A percentile compares a stretch with the other conserved stretches of the same genome.
These are phyloP conservation scores for Lepidurus packardi DNA, from an alignment of 1,140 invertebrate genomes.

Conservation along the genomic window DNA sequence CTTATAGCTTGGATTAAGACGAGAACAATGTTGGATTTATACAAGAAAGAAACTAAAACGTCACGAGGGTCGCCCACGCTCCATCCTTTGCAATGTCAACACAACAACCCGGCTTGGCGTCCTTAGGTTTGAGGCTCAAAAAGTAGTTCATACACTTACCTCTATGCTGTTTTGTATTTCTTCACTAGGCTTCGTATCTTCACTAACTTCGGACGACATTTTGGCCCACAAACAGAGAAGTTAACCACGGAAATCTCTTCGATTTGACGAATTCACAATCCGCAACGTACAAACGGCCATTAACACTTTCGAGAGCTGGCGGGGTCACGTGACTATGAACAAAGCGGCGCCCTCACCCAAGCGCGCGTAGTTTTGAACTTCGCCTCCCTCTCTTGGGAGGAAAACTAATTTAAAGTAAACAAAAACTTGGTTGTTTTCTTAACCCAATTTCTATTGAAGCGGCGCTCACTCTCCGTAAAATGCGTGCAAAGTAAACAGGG, in stretches of 20 bases:
- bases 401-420: neutral
- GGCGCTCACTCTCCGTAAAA: neutral
- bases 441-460: slow-evolving; percentile 15
- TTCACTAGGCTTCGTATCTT: neutral
- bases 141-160: neutral
- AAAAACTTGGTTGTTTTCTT: neutral
- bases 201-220: neutral
- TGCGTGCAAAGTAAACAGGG: neutral
- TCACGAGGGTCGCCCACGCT: neutral
- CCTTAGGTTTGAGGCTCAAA: neutral
- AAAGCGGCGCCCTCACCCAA: neutral
- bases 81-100: slow-evolving; percentile 7
- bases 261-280: neutral
- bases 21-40: too few relatives aligned
- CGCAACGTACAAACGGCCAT: slow-evolving; percentile 17
- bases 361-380: neutral
- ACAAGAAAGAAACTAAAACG: neutral
- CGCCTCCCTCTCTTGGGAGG: neutral
- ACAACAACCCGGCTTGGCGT: slow-evolving; percentile 17
- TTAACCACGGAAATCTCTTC: neutral
- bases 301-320: slow-evolving; percentile 12
- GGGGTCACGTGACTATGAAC: neutral
- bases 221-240: neutral
- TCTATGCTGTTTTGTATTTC: neutral
- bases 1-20: neutral